These are phyloP conservation scores for Pseudotriccus pelzelni DNA, from an alignment of 2,797 vertebrate genomes.

Conservation along the genomic window DNA sequence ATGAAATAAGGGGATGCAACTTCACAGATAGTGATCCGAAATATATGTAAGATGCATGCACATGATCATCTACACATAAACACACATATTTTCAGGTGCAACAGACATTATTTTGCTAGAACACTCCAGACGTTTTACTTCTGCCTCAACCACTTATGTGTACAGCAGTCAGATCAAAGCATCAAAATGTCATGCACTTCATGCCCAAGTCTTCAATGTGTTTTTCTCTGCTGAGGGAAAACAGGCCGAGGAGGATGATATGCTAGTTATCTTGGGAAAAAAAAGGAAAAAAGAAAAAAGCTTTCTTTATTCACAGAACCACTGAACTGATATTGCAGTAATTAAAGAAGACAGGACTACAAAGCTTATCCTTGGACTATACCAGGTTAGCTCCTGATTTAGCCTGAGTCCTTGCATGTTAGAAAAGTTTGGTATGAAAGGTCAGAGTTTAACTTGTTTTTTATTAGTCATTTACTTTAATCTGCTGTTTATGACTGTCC, in stretches of 20 bases:
- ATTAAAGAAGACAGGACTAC: constrained; percentile 43
- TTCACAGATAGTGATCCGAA: not conserved
- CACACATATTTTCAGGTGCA: not conserved
- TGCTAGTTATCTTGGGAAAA: not conserved
- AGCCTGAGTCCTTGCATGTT: not conserved
- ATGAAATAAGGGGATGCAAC: not conserved
- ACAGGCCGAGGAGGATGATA: not conserved
- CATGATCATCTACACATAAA: not conserved
- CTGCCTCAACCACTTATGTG: not conserved
- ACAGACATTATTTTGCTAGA: not conserved
- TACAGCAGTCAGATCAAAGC: not conserved
- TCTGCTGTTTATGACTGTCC: not conserved
- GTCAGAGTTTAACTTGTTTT: not conserved
- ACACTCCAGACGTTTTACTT: not conserved
- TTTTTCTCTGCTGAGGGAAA: constrained; percentile 9
- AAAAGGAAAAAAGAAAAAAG: not conserved
- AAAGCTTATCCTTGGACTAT: not conserved
- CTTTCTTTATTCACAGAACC: not conserved
- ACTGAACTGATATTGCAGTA: constrained; percentile 15
- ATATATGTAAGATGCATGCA: not conserved
- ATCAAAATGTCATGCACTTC: not conserved
- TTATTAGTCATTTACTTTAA: not conserved
- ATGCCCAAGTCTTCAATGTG: not conserved
- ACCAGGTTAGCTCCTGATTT: not conserved
- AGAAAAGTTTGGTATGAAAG: not conserved